Evolutionary conservation across 2,113 vertebrate genomes (phyloP).

Genomic region (Spermophilus dauricus): DNA sequence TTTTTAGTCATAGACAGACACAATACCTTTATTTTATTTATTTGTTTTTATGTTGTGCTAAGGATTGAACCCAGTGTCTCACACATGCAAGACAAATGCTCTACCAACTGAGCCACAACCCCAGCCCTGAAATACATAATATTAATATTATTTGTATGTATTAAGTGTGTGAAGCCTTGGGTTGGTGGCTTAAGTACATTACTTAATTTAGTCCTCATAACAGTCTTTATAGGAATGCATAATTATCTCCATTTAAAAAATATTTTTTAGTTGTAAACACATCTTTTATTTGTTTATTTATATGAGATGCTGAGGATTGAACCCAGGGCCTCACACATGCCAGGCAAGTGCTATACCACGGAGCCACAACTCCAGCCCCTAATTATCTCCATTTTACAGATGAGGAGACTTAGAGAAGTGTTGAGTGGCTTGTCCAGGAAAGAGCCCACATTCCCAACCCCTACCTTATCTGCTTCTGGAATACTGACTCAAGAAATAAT

Average conservation of each 20-base stretch:
- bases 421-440: not conserved
- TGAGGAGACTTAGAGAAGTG: not conserved
- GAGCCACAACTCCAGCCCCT: too few relatives aligned
- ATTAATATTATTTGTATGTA: not conserved
- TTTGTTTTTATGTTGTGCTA: too few relatives aligned
- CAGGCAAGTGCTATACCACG: too few relatives aligned
- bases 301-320: too few relatives aligned
- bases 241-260: not conserved
- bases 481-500: slow-evolving; percentile 12
- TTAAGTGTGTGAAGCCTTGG: not conserved
- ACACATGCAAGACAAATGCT: too few relatives aligned
- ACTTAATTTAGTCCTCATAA: slow-evolving; percentile 9
- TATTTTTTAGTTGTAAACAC: too few relatives aligned
- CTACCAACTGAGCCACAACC: too few relatives aligned
- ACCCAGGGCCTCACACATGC: too few relatives aligned
- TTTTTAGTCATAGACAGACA: too few relatives aligned
- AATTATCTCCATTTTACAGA: not conserved
- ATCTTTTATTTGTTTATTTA: too few relatives aligned
- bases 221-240: not conserved
- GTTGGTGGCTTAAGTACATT: slow-evolving; percentile 8
- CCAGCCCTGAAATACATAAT: not conserved
- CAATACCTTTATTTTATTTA: too few relatives aligned
- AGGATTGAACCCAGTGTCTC: too few relatives aligned
- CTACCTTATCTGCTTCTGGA: not conserved
- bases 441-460: not conserved